These are phyloP conservation scores for Crypturellus undulatus DNA, from an alignment of 2,113 vertebrate genomes.

Conservation along the genomic window DNA sequence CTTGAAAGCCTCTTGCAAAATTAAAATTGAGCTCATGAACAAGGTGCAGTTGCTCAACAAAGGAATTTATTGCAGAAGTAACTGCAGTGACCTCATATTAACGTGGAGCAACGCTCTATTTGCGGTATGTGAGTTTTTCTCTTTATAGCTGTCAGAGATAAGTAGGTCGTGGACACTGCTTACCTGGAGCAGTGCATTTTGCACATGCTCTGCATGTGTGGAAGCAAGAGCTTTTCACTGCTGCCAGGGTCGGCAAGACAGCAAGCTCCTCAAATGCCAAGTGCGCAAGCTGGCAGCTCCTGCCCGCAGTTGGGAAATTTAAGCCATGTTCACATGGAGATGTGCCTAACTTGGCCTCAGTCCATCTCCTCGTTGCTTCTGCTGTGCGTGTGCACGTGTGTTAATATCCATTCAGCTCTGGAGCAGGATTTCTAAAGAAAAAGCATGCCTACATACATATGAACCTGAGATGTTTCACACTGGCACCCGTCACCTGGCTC, in stretches of 20 bases:
- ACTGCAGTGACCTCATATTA: background rate
- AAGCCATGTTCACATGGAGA: background rate
- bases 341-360: background rate
- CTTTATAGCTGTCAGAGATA: background rate
- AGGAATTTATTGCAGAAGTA: background rate
- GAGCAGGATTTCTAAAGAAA: background rate
- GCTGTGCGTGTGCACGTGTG: background rate
- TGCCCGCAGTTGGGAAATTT: background rate
- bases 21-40: background rate
- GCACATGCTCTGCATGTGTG: background rate
- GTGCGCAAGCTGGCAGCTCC: background rate
- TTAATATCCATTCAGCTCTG: fast-evolving
- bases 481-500: background rate
- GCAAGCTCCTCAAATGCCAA: fast-evolving
- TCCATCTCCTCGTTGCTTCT: background rate
- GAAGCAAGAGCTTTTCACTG: background rate
- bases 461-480: background rate
- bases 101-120: background rate
- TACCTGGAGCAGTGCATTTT: background rate
- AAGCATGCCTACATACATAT: background rate
- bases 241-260: background rate
- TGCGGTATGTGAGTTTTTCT: background rate
- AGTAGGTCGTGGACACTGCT: background rate
- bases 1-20: background rate
- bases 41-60: background rate